Base-by-base conservation (phyloP, 64 coral and sea anemone genomes). In the Acropora tenuis region DNA sequence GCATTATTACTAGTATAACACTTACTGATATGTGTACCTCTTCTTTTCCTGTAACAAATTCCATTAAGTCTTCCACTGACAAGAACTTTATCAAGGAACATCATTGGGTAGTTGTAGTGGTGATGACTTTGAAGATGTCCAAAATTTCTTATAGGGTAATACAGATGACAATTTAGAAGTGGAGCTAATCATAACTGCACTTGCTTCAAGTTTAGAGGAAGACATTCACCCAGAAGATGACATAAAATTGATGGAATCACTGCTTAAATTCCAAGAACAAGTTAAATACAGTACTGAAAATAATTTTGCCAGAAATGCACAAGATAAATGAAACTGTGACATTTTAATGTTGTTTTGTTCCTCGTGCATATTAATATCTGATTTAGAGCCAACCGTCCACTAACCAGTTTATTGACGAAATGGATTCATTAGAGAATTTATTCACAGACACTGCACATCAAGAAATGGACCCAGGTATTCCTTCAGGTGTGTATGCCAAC, bases 401-500 rank as follows among this genome's bases (percentile, higher is more conserved):
- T 90, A 76, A 90, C 88, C 76, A 80, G 43, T 90, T 90, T 66
- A 79, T 90, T 46, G 16, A 78, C 66, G 88, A 77, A 61, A 83
- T 84, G 80, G 78, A 83, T 91, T 83, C 78, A 61, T 40, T 91
- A 73, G 89, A 80, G 66, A 73, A 83, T 66, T 83, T 84, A 42
- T 91, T 91, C 79, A 84, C 80, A 50, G 50, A 84, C 89, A 30
- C 30, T 30, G 30, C 84, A 91, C 83, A 71, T 91, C 59, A 91
- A 91, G 79, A 91, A 91, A 83, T 91, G 69, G 89, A 79, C 89
- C 67, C 63, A 75, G 69, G 80, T 84, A 84, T 91, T 91, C 69
- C 89, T 91, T 55, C 79, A 84, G 79, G 89, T 91, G 79, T 63
- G 59, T 82, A 91, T 91, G 89, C 79, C n/a, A n/a, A n/a, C n/a